phyloP scores from a whole-genome alignment of 2,888 invertebrate genomes.

The Spicauda simplicius region DNA sequence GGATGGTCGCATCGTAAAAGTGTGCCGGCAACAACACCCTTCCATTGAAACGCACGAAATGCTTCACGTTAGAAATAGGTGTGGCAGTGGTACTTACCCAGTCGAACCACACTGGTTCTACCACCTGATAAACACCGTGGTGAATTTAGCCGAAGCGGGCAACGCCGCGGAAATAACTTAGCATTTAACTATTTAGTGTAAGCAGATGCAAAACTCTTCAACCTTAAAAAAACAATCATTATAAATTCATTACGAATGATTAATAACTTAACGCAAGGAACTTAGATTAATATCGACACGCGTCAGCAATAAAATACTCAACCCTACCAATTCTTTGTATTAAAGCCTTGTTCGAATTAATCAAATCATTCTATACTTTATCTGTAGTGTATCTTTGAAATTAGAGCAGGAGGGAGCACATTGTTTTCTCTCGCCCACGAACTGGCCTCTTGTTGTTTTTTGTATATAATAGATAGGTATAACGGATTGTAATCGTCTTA shows the following conservation, averaged over 20 bases:
- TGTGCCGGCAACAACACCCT: no score
- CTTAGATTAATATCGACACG: conserved; percentile 80
- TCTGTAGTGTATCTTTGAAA: conserved; percentile 73
- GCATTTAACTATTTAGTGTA: conserved; percentile 9
- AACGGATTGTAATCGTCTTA: conserved; percentile 84
- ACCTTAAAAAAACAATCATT: conserved; percentile 55
- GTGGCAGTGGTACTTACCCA: no score
- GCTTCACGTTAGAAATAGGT: no score
- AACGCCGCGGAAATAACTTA: no score
- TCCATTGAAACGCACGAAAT: no score
- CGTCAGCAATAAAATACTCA: conserved; percentile 79
- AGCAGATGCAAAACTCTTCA: conserved; percentile 30
- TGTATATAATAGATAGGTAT: conserved; percentile 72
- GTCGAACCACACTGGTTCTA: no score
- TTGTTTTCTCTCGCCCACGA: conserved; percentile 83
- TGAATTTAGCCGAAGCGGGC: no score
- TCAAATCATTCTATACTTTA: conserved; percentile 78
- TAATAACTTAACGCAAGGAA: conserved; percentile 69
- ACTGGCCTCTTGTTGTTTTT: conserved; percentile 71
- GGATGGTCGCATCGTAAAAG: no score
- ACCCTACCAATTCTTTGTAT: conserved; percentile 71
- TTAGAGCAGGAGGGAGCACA: conserved; percentile 75
- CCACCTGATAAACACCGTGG: no score
- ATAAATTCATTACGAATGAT: conserved; percentile 75
- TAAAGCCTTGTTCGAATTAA: conserved; percentile 79